These are phyloP conservation scores for Thaleichthys pacificus DNA, from an alignment of 2,797 vertebrate species.

Conservation along the genomic window DNA sequence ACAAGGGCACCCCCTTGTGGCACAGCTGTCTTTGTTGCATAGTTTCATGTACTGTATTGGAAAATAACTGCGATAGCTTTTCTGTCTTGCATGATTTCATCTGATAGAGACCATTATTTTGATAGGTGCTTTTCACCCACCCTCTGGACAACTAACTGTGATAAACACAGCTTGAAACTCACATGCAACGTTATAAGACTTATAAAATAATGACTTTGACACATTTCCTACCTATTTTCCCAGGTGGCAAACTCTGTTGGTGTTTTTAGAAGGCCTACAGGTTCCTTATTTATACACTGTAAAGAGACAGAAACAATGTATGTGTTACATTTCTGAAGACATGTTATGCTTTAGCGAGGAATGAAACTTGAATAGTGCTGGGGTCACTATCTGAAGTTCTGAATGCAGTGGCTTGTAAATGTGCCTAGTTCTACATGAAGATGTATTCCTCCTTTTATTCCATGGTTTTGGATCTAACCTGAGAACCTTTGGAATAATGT, in stretches of 20 bases:
- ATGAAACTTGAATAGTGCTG: conserved; percentile 59
- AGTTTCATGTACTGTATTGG: conserved; percentile 25
- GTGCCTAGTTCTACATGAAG: conserved; percentile 72
- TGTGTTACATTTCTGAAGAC: conserved; percentile 56
- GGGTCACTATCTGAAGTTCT: conserved; percentile 61
- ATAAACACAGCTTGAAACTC: conserved; percentile 24
- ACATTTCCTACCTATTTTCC: conserved; percentile 25
- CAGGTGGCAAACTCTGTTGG: conserved; percentile 27
- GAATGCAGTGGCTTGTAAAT: conserved; percentile 76
- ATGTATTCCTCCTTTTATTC: conserved; percentile 53
- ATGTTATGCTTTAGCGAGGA: conserved; percentile 47
- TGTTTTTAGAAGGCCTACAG: neutral
- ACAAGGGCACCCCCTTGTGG: conserved; percentile 43
- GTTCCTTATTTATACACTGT: conserved; percentile 61
- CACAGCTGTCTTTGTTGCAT: neutral
- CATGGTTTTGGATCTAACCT: conserved; percentile 68
- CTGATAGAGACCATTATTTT: conserved; percentile 61
- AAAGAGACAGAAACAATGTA: conserved; percentile 48
- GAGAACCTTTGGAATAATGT: conserved; percentile 73
- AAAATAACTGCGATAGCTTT: conserved; percentile 54
- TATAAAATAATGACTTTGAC: neutral
- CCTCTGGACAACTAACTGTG: conserved; percentile 54
- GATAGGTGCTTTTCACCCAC: conserved; percentile 10
- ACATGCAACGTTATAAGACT: conserved; percentile 10
- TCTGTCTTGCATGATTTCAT: conserved; percentile 69